Evolutionary conservation across 2,797 vertebrate genomes (phyloP).

Genomic region (Sebastiscus tertius): DNA sequence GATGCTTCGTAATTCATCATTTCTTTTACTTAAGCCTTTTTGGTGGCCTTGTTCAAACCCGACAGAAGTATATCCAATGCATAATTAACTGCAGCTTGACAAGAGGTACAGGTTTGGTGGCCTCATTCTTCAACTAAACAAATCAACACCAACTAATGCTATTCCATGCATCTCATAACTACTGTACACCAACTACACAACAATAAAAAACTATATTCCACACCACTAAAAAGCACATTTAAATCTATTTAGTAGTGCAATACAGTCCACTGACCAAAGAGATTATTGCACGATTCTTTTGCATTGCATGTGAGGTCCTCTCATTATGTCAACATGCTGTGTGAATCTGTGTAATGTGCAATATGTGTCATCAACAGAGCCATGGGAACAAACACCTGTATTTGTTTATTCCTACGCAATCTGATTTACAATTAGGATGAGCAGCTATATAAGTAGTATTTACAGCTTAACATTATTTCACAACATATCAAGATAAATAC

Average conservation of each 20-base stretch:
- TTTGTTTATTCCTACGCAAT: background rate
- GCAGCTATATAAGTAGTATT: conserved; percentile 7
- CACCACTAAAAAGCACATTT: background rate
- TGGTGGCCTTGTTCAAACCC: conserved; percentile 53
- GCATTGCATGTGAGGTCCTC: background rate
- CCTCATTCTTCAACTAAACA: conserved; percentile 31
- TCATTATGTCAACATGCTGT: background rate
- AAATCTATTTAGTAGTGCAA: background rate
- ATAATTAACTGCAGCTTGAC: conserved; percentile 59
- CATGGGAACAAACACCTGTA: background rate
- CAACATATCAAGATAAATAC: conserved; percentile 25
- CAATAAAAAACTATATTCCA: background rate
- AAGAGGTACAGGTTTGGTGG: conserved; percentile 46
- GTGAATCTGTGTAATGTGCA: background rate
- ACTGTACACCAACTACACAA: background rate
- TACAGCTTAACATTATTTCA: conserved; percentile 4
- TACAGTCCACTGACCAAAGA: background rate
- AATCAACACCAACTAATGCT: conserved; percentile 27
- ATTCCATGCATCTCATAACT: conserved; percentile 10
- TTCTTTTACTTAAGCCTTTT: conserved; percentile 61
- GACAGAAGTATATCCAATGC: conserved; percentile 60
- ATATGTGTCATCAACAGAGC: background rate
- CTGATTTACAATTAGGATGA: background rate
- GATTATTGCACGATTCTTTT: background rate
- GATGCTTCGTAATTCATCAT: conserved; percentile 62